Conservation (phyloP, 2,113 vertebrate species). For the Oxygymnocypris stewartii region DNA sequence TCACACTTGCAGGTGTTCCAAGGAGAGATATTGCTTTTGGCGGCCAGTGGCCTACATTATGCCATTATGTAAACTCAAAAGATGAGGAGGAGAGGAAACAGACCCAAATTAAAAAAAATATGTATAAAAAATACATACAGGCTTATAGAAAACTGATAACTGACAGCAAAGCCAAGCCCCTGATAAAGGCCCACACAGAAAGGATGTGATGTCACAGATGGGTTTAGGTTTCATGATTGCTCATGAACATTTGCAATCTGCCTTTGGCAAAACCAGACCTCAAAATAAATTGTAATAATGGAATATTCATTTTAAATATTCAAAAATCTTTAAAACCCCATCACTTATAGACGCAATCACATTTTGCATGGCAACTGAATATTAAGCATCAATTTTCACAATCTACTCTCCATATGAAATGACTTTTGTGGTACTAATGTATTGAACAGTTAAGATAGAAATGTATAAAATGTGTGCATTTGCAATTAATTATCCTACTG, state of each 20-base stretch:
- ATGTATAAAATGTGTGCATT: not conserved
- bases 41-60: slow-evolving; percentile 51
- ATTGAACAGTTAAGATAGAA: not conserved
- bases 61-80: slow-evolving; percentile 48
- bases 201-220: slow-evolving; percentile 34
- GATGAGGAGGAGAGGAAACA: slow-evolving; percentile 4
- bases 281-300: not conserved
- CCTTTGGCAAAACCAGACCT: not conserved
- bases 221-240: not conserved
- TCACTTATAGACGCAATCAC: not conserved
- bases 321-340: not conserved
- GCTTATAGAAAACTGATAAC: slow-evolving; percentile 7
- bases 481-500: not conserved
- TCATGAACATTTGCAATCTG: not conserved
- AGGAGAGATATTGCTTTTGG: slow-evolving; percentile 52
- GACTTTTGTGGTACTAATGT: not conserved
- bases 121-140: not conserved
- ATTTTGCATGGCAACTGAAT: not conserved
- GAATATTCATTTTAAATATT: not conserved
- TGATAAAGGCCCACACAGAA: slow-evolving; percentile 33
- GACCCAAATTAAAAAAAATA: not conserved
- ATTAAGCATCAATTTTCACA: not conserved
- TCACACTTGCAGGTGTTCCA: slow-evolving; percentile 49
- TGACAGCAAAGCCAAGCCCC: slow-evolving; percentile 1
- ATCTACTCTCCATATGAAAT: not conserved